Evolutionary conservation across 2,888 invertebrate species (phyloP), one percentile per base, ranked within the genome.

Genomic region (Nematopogon swammerdamellus): DNA sequence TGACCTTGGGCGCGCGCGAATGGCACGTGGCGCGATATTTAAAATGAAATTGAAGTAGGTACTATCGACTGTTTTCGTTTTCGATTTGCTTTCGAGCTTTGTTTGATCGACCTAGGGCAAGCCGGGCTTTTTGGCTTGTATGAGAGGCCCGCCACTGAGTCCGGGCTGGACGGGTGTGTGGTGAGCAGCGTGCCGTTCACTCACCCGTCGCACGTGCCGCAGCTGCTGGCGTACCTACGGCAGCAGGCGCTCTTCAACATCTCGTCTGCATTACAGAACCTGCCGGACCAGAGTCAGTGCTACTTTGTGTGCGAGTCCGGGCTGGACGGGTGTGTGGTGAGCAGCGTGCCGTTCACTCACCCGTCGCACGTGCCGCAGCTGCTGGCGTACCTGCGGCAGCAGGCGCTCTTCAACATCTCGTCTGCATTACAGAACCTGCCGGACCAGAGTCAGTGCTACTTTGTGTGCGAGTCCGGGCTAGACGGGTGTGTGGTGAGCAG

Each of bases 171-270:
- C n/a, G n/a, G n/a, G n/a, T n/a, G n/a, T n/a, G n/a, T n/a, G n/a
- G n/a, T n/a, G n/a, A n/a, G n/a, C n/a, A n/a, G n/a, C n/a, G n/a
- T n/a, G n/a, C n/a, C n/a, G n/a, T 97, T 97, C 75, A 94, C 93
- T 0, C 95, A 96, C 73, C 96, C 97, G 1, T 88, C 91, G 8
- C 94, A 95, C 68, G 94, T 96, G 52, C 89, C 95, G 46, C 88
- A 89, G 63, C 91, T 97, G 58, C 82, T 97, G 36, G 86, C 86
- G 36, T 85, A 87, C 55, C 81, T 97, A n/a, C 82, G 96, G 3
- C 94, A 95, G 60, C 97, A 97, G 72, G 89, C 94, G 36, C 81
- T 96, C n/a, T 96, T 97, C 75, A 97, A 96, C 69, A 86, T 92
- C 17, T 83, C 97, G 44, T 81, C 97, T 45, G 82, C 89, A n/a